Evolutionary conservation across 2,113 vertebrate genomes (phyloP).

Genomic region (Meriones unguiculatus): DNA sequence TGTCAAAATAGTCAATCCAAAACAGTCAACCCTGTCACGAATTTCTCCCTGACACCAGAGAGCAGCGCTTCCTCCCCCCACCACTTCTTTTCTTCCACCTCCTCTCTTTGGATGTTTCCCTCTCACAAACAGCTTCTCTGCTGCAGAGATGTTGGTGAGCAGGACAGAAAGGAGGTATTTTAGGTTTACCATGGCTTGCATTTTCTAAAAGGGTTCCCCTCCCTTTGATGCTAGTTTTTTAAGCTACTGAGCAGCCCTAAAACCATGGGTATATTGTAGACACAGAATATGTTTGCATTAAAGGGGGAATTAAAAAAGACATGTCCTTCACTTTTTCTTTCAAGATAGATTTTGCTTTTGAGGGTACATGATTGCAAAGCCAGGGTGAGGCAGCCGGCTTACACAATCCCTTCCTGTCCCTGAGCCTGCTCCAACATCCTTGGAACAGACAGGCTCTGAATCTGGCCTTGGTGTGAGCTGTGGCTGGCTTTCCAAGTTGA

Average conservation of each 20-base stretch:
- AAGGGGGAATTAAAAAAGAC: slow-evolving; percentile 7
- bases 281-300: slow-evolving; percentile 5
- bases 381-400: slow-evolving; percentile 45
- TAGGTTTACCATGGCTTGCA: slow-evolving; percentile 43
- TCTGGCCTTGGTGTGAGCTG: slow-evolving; percentile 76
- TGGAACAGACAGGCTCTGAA: slow-evolving; percentile 63
- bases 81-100: neutral
- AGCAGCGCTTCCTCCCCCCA: neutral
- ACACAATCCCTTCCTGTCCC: slow-evolving; percentile 47
- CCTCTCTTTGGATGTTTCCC: slow-evolving; percentile 8
- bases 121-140: slow-evolving; percentile 53
- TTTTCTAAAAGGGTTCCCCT: slow-evolving; percentile 54
- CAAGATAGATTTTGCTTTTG: slow-evolving; percentile 58
- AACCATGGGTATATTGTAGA: neutral
- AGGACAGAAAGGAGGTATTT: slow-evolving; percentile 38
- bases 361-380: slow-evolving; percentile 21
- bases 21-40: slow-evolving; percentile 53
- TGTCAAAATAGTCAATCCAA: slow-evolving; percentile 78
- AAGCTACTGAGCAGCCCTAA: slow-evolving; percentile 4
- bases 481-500: slow-evolving; percentile 73
- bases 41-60: slow-evolving; percentile 59
- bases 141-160: slow-evolving; percentile 16
- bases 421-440: slow-evolving; percentile 66
- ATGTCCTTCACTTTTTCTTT: slow-evolving; percentile 59
- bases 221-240: slow-evolving; percentile 44